Conservation (phyloP, 2,888 invertebrate species). For the Campopleginae sp. region DNA sequence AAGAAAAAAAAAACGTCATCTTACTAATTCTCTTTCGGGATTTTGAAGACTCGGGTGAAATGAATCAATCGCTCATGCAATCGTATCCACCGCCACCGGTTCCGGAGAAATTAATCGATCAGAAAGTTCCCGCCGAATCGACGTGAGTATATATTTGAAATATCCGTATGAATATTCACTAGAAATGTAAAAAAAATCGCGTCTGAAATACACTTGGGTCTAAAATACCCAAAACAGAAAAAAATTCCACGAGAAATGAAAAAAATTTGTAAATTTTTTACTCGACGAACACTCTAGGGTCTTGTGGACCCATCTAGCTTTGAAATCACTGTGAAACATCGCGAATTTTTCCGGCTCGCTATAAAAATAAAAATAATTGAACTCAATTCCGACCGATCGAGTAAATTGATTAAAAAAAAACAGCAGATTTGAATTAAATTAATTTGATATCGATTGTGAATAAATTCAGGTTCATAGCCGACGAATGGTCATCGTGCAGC, state of each 20-base stretch:
- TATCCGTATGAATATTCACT: background rate
- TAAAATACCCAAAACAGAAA: background rate
- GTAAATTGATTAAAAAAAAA: background rate
- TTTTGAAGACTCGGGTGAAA: slow-evolving; percentile 77
- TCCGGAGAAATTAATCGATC: slow-evolving; percentile 89
- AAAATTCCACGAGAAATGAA: no score
- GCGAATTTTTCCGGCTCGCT: background rate
- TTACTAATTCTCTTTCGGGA: background rate
- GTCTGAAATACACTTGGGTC: background rate
- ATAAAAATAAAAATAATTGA: background rate
- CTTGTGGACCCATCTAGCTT: no score
- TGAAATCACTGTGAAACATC: background rate
- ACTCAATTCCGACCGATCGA: background rate
- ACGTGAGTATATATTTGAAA: slow-evolving; percentile 88
- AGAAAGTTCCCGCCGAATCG: slow-evolving; percentile 90
- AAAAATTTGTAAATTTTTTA: no score
- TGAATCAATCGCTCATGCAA: slow-evolving; percentile 85
- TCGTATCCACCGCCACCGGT: slow-evolving; percentile 89
- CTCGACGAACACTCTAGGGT: no score
- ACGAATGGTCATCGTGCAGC: slow-evolving; percentile 97
- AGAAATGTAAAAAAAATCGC: background rate
- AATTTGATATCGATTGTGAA: background rate
- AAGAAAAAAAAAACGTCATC: slow-evolving; percentile 21
- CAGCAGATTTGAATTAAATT: background rate
- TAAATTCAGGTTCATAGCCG: slow-evolving; percentile 91